Evolutionary conservation across 2,888 invertebrate genomes (phyloP).

Genomic region (Ectemnius lituratus): DNA sequence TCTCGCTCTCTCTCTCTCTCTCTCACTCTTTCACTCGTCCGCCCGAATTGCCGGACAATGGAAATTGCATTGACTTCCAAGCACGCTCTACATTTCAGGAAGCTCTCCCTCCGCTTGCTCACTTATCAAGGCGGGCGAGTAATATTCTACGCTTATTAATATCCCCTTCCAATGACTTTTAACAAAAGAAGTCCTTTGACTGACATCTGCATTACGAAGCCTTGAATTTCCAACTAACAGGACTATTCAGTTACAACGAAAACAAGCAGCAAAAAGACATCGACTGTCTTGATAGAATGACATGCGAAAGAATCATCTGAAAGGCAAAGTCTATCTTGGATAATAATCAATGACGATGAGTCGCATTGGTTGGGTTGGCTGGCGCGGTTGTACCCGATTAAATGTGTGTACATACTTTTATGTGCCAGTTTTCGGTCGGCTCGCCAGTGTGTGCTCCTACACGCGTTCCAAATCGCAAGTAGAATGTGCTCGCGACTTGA

Average conservation of each 20-base stretch:
- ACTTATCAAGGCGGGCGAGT: too few relatives aligned
- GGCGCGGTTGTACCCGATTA: conserved; percentile 8
- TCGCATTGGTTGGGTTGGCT: neutral
- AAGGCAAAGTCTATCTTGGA: neutral
- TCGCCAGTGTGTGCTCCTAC: conserved; percentile 21
- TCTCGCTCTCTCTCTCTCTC: too few relatives aligned
- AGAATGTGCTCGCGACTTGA: conserved; percentile 54
- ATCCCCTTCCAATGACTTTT: too few relatives aligned
- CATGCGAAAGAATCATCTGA: neutral
- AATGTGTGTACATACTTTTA: conserved; percentile 6
- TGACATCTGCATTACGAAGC: too few relatives aligned
- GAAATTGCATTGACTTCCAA: too few relatives aligned
- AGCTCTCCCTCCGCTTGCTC: too few relatives aligned
- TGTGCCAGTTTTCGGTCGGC: conserved; percentile 31
- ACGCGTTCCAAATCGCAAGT: conserved; percentile 59
- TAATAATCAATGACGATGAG: conserved; percentile 8
- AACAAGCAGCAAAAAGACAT: neutral
- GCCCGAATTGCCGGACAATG: too few relatives aligned
- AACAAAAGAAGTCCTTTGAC: too few relatives aligned
- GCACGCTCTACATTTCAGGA: too few relatives aligned
- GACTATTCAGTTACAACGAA: neutral
- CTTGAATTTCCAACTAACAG: too few relatives aligned
- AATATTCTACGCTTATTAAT: too few relatives aligned
- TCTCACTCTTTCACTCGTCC: too few relatives aligned
- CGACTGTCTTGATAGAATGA: neutral